phyloP scores from a whole-genome alignment of 2,888 invertebrate genomes.

The Piscicola geometra region DNA sequence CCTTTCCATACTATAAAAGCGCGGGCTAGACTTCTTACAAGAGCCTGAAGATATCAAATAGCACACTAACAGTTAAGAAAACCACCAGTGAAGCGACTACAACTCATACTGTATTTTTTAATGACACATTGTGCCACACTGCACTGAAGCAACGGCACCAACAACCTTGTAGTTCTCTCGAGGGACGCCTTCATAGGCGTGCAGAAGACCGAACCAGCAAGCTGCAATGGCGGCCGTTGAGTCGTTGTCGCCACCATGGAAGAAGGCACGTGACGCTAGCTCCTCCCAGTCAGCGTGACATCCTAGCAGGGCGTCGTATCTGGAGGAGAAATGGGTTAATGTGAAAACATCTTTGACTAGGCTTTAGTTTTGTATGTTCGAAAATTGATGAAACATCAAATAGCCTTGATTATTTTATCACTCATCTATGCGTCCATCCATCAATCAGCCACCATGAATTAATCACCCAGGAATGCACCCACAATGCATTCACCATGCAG shows the following conservation, averaged over 20 bases:
- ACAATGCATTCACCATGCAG: too few species aligned
- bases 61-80: neutral
- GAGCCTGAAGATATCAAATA: too few species aligned
- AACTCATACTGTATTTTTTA: too few species aligned
- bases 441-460: neutral
- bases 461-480: neutral
- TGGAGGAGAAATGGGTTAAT: neutral
- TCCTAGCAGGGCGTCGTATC: slow-evolving; percentile 51
- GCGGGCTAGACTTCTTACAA: too few species aligned
- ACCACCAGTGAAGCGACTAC: neutral
- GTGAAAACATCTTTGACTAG: too few species aligned
- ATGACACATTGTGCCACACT: too few species aligned
- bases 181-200: slow-evolving; percentile 51
- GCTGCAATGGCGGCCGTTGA: slow-evolving; percentile 54
- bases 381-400: too few species aligned
- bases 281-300: slow-evolving; percentile 49
- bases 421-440: neutral
- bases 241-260: slow-evolving; percentile 54
- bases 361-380: too few species aligned
- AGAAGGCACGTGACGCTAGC: slow-evolving; percentile 49
- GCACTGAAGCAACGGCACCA: too few species aligned
- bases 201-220: slow-evolving; percentile 51
- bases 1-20: too few species aligned
- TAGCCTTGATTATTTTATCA: too few species aligned
- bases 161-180: slow-evolving; percentile 47